phyloP scores from a whole-genome alignment of 2,113 vertebrate species.

The Herpetotheres cachinnans region DNA sequence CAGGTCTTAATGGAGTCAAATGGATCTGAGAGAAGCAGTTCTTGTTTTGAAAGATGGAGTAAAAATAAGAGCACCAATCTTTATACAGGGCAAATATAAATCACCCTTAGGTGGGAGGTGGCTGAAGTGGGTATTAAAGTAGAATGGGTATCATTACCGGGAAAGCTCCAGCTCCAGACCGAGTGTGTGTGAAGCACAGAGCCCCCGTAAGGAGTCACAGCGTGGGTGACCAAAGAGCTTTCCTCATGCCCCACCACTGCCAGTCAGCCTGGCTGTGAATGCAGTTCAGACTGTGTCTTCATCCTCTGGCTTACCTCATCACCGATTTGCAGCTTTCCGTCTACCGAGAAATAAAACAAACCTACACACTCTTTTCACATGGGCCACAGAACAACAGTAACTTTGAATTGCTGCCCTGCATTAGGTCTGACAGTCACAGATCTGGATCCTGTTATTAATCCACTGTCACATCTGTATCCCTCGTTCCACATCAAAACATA shows the following conservation, averaged over 20 bases:
- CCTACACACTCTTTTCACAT: neutral
- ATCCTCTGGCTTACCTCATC: neutral
- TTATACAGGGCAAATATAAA: neutral
- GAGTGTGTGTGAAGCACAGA: neutral
- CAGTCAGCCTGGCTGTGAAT: neutral
- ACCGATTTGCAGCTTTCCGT: neutral
- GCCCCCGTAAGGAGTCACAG: neutral
- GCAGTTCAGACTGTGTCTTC: neutral
- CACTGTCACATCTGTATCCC: neutral
- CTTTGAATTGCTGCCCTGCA: neutral
- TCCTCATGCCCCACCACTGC: neutral
- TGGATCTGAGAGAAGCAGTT: neutral
- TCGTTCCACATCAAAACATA: neutral
- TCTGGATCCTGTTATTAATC: neutral
- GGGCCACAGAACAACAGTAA: neutral
- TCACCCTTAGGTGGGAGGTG: neutral
- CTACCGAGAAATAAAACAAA: neutral
- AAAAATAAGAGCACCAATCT: neutral
- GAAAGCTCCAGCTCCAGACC: neutral
- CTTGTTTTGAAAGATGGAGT: neutral
- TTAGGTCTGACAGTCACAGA: neutral
- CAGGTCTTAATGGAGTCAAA: neutral
- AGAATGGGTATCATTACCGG: neutral
- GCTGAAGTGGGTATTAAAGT: neutral
- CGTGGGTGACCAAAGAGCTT: fast-evolving